phyloP scores from a whole-genome alignment of 92 coral and sea anemone genomes.

The Porites rus region DNA sequence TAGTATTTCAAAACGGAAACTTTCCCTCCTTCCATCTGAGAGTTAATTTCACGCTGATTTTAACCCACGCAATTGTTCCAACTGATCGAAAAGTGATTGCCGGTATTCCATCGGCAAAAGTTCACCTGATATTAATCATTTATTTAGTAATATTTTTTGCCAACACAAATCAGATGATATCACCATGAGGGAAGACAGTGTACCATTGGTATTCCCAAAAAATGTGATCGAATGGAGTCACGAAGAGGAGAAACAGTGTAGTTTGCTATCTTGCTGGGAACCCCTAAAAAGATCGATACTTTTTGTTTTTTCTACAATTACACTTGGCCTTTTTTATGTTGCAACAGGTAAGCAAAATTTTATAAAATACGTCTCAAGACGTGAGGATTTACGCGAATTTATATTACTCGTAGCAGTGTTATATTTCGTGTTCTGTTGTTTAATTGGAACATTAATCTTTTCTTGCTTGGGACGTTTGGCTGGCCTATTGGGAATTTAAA shows the following conservation, averaged over 20 bases:
- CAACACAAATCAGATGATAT: too few species aligned
- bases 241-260: background rate
- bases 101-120: too few species aligned
- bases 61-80: too few species aligned
- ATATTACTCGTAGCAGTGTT: background rate
- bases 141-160: background rate
- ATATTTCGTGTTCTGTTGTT: slow-evolving; percentile 19
- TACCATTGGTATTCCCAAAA: background rate
- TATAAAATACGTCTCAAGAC: slow-evolving; percentile 2
- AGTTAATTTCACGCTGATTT: too few species aligned
- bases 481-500: slow-evolving; percentile 23
- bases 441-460: slow-evolving; percentile 7
- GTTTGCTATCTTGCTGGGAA: background rate
- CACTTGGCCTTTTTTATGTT: slow-evolving; percentile 3
- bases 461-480: slow-evolving; percentile 6
- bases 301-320: background rate
- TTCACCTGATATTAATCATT: too few species aligned
- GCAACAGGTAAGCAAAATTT: slow-evolving; percentile 20
- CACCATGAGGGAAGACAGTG: background rate
- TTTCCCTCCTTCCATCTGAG: too few species aligned
- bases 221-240: background rate
- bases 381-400: background rate
- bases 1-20: too few species aligned
- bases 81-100: too few species aligned
- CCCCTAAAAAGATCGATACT: background rate